These are phyloP conservation scores for Aphelenchoides fujianensis DNA, from an alignment of 1,140 invertebrate species.

Conservation along the genomic window DNA sequence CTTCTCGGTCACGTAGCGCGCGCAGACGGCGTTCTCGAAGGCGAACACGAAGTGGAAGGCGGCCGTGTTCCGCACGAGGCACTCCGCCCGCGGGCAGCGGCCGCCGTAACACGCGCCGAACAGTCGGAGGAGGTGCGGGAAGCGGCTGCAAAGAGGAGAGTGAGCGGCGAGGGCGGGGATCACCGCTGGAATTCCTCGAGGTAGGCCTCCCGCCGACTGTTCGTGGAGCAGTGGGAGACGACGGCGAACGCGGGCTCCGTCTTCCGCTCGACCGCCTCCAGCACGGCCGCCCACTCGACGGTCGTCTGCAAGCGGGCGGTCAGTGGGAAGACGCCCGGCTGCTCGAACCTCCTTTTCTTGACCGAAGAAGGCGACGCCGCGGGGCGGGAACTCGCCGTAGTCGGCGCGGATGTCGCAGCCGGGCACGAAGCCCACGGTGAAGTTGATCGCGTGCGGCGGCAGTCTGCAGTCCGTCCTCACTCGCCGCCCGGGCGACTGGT, in stretches of 20 bases:
- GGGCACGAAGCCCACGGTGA: conserved; percentile 1
- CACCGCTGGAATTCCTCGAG: neutral
- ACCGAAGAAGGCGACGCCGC: neutral
- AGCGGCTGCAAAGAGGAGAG: neutral
- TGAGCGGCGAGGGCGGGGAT: too few relatives aligned
- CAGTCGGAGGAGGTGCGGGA: neutral
- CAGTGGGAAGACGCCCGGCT: neutral
- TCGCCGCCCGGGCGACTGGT: too few relatives aligned
- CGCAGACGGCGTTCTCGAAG: conserved; percentile 69
- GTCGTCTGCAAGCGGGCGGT: neutral
- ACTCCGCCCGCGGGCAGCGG: neutral
- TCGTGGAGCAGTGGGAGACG: neutral
- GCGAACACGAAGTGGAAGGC: conserved; percentile 73
- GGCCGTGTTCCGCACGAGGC: neutral
- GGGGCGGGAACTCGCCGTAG: neutral
- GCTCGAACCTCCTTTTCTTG: neutral
- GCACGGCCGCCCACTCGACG: neutral
- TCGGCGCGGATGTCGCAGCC: conserved; percentile 3
- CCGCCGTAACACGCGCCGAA: conserved; percentile 6
- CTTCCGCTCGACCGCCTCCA: neutral
- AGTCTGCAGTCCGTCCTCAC: too few relatives aligned
- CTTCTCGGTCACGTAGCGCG: conserved; percentile 55
- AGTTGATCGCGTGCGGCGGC: neutral
- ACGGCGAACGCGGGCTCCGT: neutral
- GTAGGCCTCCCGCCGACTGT: neutral